Evolutionary conservation across 2,113 vertebrate species (phyloP).

Genomic region (Misgurnus mizolepis): DNA sequence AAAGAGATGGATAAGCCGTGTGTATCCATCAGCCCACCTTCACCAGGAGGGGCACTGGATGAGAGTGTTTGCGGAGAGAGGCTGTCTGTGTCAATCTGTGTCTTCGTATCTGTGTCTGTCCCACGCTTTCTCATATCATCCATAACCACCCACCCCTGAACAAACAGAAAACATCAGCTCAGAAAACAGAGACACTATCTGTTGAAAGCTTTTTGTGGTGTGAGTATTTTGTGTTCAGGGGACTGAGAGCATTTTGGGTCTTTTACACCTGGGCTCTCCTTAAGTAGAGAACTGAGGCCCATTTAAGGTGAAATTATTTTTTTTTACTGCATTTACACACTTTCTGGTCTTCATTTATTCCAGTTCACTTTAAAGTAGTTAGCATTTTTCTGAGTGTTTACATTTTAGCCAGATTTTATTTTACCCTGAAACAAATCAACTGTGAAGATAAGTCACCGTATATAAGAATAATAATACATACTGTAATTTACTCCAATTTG

Average conservation of each 20-base stretch:
- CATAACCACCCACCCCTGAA: slow-evolving; percentile 28
- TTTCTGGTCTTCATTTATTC: no score
- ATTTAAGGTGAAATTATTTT: no score
- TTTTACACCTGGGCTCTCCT: no score
- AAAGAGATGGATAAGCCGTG: slow-evolving; percentile 36
- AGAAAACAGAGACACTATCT: slow-evolving; percentile 31
- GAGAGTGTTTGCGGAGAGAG: slow-evolving; percentile 39
- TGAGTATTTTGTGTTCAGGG: not conserved
- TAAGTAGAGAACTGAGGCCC: no score
- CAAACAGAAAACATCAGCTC: slow-evolving; percentile 34
- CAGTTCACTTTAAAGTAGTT: no score
- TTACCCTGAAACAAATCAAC: not conserved
- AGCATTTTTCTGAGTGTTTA: no score
- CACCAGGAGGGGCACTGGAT: not conserved
- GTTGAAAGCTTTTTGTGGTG: not conserved
- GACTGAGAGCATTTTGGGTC: no score
- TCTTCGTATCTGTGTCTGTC: slow-evolving; percentile 24
- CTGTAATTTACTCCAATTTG: not conserved
- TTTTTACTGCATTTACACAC: no score
- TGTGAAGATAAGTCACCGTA: not conserved
- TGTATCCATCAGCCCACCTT: slow-evolving; percentile 22
- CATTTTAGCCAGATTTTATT: not conserved
- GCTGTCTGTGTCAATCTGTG: slow-evolving; percentile 40
- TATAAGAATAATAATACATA: not conserved
- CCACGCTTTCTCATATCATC: slow-evolving; percentile 44